These are phyloP conservation scores for Leptinotarsa undecemlineata DNA, from an alignment of 1,140 invertebrate species.

Conservation along the genomic window DNA sequence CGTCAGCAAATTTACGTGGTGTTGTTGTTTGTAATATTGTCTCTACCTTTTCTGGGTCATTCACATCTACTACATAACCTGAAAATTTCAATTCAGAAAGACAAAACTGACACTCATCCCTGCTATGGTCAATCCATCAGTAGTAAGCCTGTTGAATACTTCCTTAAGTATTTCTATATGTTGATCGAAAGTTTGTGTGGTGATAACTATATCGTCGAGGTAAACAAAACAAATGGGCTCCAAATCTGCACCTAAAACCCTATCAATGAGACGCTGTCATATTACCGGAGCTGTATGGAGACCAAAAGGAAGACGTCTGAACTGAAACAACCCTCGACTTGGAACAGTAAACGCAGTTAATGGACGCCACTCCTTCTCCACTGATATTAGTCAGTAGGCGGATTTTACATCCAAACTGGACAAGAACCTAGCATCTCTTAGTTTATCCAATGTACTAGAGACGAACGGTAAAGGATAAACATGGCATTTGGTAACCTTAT, in stretches of 20 bases:
- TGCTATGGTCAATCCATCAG: too few relatives aligned
- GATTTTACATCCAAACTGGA: slow-evolving; percentile 15
- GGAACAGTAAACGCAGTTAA: slow-evolving; percentile 48
- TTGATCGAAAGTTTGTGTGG: slow-evolving; percentile 7
- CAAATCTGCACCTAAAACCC: not conserved
- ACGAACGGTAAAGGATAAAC: slow-evolving; percentile 25
- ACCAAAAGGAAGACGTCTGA: slow-evolving; percentile 45
- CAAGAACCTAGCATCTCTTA: slow-evolving; percentile 23
- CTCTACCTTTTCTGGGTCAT: too few relatives aligned
- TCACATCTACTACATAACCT: too few relatives aligned
- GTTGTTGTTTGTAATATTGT: too few relatives aligned
- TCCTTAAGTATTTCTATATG: not conserved
- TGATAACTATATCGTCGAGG: not conserved
- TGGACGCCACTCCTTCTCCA: slow-evolving; percentile 39
- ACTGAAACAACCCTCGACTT: slow-evolving; percentile 44
- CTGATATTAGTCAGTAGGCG: slow-evolving; percentile 48
- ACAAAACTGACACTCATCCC: too few relatives aligned
- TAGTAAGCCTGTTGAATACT: too few relatives aligned
- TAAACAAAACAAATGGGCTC: not conserved
- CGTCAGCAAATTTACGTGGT: too few relatives aligned
- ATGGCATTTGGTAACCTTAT: not conserved
- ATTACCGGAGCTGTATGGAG: not conserved
- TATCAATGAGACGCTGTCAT: not conserved
- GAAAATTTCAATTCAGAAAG: too few relatives aligned
- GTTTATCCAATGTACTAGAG: not conserved